Evolutionary conservation across 2,113 vertebrate genomes (phyloP).

Genomic region (Nematolebias whitei): DNA sequence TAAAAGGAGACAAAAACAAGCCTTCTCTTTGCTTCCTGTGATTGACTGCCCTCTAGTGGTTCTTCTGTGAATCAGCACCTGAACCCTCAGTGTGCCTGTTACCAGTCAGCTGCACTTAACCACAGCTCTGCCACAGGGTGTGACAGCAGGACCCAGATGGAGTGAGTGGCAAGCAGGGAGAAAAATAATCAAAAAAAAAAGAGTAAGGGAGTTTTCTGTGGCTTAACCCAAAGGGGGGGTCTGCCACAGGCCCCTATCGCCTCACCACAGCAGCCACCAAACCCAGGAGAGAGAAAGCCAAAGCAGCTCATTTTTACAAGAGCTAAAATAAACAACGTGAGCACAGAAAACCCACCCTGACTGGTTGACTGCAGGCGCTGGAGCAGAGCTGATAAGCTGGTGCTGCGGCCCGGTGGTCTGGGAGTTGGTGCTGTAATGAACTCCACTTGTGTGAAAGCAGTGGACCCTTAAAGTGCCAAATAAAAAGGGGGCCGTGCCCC

Average conservation of each 20-base stretch:
- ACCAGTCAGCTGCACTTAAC: slow-evolving; percentile 67
- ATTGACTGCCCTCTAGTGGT: slow-evolving; percentile 70
- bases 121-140: slow-evolving; percentile 72
- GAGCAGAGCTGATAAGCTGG: slow-evolving; percentile 50
- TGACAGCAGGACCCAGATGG: slow-evolving; percentile 63
- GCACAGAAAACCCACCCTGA: slow-evolving; percentile 67
- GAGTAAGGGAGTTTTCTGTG: slow-evolving; percentile 60
- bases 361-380: slow-evolving; percentile 68
- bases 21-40: slow-evolving; percentile 39
- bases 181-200: neutral
- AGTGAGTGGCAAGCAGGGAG: slow-evolving; percentile 50
- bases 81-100: slow-evolving; percentile 57
- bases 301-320: slow-evolving; percentile 75
- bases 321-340: slow-evolving; percentile 75
- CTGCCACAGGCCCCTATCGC: slow-evolving; percentile 71
- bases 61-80: neutral
- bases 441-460: neutral
- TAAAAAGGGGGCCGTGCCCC: slow-evolving; percentile 5
- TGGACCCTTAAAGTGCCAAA: slow-evolving; percentile 4
- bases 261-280: slow-evolving; percentile 71
- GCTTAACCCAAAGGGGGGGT: slow-evolving; percentile 64
- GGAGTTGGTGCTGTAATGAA: slow-evolving; percentile 47
- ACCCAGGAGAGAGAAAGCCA: slow-evolving; percentile 69
- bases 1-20: slow-evolving; percentile 59
- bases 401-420: slow-evolving; percentile 53